phyloP scores from a whole-genome alignment of 1,140 invertebrate genomes.

The Lepidotrigona ventralis region DNA sequence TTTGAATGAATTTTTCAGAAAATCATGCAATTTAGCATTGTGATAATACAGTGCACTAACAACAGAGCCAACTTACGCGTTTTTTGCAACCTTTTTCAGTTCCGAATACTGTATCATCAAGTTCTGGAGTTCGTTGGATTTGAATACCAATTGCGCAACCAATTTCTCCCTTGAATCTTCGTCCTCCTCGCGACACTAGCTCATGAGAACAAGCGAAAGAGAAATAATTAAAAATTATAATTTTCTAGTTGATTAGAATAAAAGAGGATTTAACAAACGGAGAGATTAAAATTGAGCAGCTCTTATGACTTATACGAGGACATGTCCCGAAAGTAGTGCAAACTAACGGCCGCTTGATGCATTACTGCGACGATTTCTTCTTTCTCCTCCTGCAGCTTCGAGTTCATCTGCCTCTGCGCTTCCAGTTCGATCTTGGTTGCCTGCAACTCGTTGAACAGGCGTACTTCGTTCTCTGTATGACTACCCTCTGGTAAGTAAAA shows the following conservation, averaged over 20 bases:
- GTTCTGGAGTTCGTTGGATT: conserved; percentile 55
- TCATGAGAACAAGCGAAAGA: background rate
- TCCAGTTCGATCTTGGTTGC: conserved; percentile 29
- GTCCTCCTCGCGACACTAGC: conserved; percentile 35
- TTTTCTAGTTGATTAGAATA: background rate
- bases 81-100: conserved; percentile 56
- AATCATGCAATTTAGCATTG: background rate
- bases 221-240: conserved; percentile 33
- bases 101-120: conserved; percentile 52
- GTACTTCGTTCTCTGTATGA: conserved; percentile 66
- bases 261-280: conserved; percentile 40
- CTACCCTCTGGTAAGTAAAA: conserved; percentile 42
- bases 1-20: background rate
- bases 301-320: conserved; percentile 50
- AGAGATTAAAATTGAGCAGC: conserved; percentile 27
- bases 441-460: conserved; percentile 63
- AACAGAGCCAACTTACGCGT: conserved; percentile 52
- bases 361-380: conserved; percentile 63
- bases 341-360: conserved; percentile 65
- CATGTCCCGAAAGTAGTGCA: conserved; percentile 55
- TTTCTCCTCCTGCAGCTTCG: conserved; percentile 58
- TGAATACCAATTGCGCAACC: conserved; percentile 55
- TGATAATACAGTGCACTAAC: background rate
- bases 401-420: conserved; percentile 47
- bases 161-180: conserved; percentile 56